phyloP scores from a whole-genome alignment of 2,113 vertebrate genomes.

The Oryzias celebensis region DNA sequence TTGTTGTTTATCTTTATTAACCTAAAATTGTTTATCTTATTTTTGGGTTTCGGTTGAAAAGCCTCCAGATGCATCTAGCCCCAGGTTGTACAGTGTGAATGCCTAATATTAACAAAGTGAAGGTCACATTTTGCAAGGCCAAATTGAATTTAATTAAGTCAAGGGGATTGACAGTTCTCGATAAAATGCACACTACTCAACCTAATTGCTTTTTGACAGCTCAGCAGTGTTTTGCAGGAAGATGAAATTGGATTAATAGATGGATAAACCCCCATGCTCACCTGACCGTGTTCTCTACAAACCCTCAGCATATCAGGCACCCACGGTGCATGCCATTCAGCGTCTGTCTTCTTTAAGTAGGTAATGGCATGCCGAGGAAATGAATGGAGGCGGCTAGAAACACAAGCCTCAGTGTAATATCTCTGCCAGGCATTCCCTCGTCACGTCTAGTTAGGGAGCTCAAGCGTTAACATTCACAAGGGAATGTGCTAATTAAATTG shows the following conservation, averaged over 20 bases:
- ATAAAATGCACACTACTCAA: conserved; percentile 75
- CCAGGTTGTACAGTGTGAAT: conserved; percentile 25
- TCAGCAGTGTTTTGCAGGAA: conserved; percentile 72
- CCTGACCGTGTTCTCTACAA: conserved; percentile 35
- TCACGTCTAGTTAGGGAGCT: conserved; percentile 36
- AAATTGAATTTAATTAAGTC: conserved; percentile 74
- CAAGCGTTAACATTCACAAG: conserved; percentile 47
- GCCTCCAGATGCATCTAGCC: conserved; percentile 32
- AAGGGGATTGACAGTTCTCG: conserved; percentile 72
- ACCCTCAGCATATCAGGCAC: conserved; percentile 21
- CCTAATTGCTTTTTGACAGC: conserved; percentile 81
- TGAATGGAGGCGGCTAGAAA: conserved; percentile 1
- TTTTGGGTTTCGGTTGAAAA: conserved; percentile 21
- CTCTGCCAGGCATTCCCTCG: conserved; percentile 24
- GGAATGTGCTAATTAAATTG: conserved; percentile 74
- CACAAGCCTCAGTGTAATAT: conserved; percentile 17
- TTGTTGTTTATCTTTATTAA: conserved; percentile 13
- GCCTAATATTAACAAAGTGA: conserved; percentile 71
- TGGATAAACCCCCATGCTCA: conserved; percentile 38
- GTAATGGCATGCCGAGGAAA: neutral
- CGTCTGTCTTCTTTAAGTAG: conserved; percentile 1
- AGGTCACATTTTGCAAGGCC: conserved; percentile 70
- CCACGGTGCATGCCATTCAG: conserved; percentile 26
- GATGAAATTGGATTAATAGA: conserved; percentile 72
- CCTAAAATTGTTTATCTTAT: conserved; percentile 15